Evolutionary conservation across 2,113 vertebrate species (phyloP), one percentile per base, ranked within the genome.

Genomic region (Ciconia maguari): DNA sequence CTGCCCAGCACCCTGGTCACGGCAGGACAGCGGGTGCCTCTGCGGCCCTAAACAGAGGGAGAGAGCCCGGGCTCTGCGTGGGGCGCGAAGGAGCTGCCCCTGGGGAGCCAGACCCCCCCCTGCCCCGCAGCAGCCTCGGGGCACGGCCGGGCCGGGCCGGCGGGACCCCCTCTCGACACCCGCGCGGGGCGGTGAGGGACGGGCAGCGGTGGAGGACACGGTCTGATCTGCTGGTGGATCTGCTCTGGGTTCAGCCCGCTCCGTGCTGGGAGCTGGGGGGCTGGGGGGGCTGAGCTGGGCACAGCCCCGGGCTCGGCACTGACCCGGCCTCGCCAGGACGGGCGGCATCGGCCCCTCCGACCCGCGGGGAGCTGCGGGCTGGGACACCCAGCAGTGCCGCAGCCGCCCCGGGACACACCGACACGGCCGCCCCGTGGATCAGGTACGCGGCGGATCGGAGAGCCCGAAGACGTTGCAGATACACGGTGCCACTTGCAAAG

Each of bases 361-460:
- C 14, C 26, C 38, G 4, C 6, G 2, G 70, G 29, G 36, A 46
- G 14, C 60, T 3, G 64, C 7, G 0, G 4, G 6, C 16, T 1
- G 8, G 32, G 30, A 9, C 2, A 8, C 5, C 15, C 36, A 7
- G 78, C 44, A 6, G 16, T 25, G 57, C 29, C 20, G 1, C 32
- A 3, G 51, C 83, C 9, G 0, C 11, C 49, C 54, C 8, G 5
- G 72, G 48, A 5, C 1, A 19, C 32, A 2, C 4, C 68, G 51
- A 30, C 42, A 2, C 11, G 16, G 68, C 52, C 3, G 0, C 5
- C 5, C 5, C 5, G 6, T 66, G 34, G 32, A 7, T 2, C 9
- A 2, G 61, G 16, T 2, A 7, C 18, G 0, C 1, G n/a, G 21
- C 1, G 27, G 27, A 14, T 6, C 3, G 51, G 7, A 5, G 58